Conservation (phyloP, 2,888 invertebrate species). For the Zaprionus lineosus region DNA sequence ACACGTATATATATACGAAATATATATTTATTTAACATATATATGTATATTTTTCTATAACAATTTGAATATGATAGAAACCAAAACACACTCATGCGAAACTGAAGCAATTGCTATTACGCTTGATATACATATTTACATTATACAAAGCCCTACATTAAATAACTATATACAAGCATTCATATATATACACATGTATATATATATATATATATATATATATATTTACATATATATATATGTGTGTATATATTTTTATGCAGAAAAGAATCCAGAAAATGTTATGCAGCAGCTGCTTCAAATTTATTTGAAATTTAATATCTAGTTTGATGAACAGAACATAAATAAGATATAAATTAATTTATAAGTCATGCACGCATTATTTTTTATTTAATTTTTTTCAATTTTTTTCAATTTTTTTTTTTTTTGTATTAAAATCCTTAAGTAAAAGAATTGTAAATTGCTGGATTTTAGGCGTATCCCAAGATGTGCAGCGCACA, state of each 20-base stretch:
- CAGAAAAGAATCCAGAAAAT: background rate
- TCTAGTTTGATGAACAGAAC: constrained; percentile 41
- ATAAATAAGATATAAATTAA: constrained; percentile 41
- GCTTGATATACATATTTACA: constrained; percentile 64
- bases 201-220: constrained; percentile 22
- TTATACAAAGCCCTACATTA: constrained; percentile 24
- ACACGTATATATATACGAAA: constrained; percentile 18
- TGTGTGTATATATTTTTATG: constrained; percentile 4
- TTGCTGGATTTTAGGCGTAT: constrained; percentile 18
- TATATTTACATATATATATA: constrained; percentile 3
- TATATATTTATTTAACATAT: constrained; percentile 48
- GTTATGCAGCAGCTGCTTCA: background rate
- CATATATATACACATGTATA: constrained; percentile 9
- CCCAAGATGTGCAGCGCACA: constrained; percentile 52
- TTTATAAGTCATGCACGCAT: constrained; percentile 27
- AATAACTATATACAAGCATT: constrained; percentile 24
- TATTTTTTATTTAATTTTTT: constrained; percentile 46
- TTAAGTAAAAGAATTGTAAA: constrained; percentile 19
- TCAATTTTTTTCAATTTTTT: too few species aligned
- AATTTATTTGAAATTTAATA: constrained; percentile 30
- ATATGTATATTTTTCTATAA: constrained; percentile 69
- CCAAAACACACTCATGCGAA: constrained; percentile 69
- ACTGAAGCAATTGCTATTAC: constrained; percentile 75
- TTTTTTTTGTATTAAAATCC: too few species aligned
- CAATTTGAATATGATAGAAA: constrained; percentile 70